Base-by-base conservation (phyloP, 2,113 vertebrate genomes). In the Lampris incognitus region DNA sequence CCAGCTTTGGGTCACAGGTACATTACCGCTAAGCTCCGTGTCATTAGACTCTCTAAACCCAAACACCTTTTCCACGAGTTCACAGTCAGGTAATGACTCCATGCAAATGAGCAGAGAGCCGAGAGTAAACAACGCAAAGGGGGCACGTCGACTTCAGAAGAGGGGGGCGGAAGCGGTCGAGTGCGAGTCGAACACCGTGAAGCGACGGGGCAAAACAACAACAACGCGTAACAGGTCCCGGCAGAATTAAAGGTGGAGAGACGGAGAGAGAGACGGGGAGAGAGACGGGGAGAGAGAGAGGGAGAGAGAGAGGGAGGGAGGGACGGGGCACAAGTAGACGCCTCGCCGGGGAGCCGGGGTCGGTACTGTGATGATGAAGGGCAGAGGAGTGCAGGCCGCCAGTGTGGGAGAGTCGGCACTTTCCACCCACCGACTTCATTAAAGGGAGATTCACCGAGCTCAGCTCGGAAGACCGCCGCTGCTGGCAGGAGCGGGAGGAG, bases 341-440 rank as follows among this genome's bases (percentile, higher is more conserved):
- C 37, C 83, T 76, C 81, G 39, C 77, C 9, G 39, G 78, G 80
- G 76, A 59, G 63, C 37, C 3, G 1, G 51, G 61, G 58, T 66
- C 79, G 76, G 88, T 85, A 82, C 67, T 73, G 55, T 83, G 76
- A 90, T 87, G 87, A 87, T 81, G 75, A 88, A 87, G 86, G 72
- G 78, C 46, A 51, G 48, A 56, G 0, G 8, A 64, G 64, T 7
- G 2, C 11, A 52, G 44, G 24, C 48, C 80, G 70, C 74, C 86
- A 77, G 73, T 6, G 11, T 69, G 72, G 55, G 72, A 65, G 74
- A 75, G 49, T 74, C 73, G 88, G 81, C 82, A 78, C 82, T 84
- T 79, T 83, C 86, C 82, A 77, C 76, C 76, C 66, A 69, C 0
- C 6, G 69, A 88, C 86, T 88, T 92, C 87, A 92, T 93, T 92